Percentiles rank a stretch among this genome's conserved stretches.
Evolutionary conservation across 2,888 invertebrate species (phyloP).

Genomic region (Limenitis camilla): DNA sequence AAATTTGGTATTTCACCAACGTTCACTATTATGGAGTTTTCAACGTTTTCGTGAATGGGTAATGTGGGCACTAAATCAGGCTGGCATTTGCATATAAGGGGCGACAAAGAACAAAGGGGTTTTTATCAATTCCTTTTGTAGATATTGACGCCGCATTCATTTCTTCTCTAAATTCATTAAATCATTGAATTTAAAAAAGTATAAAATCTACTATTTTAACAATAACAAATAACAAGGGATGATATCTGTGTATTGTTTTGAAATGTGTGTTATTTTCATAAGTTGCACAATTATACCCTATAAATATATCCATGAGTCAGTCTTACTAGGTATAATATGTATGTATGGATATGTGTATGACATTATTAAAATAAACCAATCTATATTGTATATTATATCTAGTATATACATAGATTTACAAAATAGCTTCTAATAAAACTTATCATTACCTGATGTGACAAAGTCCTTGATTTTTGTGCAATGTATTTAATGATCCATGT

Average conservation of each 20-base stretch:
- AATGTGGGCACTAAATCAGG: constrained; percentile 62
- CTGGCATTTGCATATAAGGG: constrained; percentile 66
- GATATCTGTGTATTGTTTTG: too few relatives aligned
- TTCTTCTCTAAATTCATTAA: constrained; percentile 51
- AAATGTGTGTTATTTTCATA: too few relatives aligned
- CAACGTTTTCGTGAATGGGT: constrained; percentile 52
- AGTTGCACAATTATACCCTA: not conserved
- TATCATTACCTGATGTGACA: too few relatives aligned
- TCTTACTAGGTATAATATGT: not conserved
- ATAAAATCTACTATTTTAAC: not conserved
- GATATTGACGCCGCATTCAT: constrained; percentile 54
- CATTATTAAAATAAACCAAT: too few relatives aligned
- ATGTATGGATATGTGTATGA: too few relatives aligned
- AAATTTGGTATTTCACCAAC: constrained; percentile 18
- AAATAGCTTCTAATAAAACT: too few relatives aligned
- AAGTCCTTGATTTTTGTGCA: too few relatives aligned
- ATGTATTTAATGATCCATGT: too few relatives aligned
- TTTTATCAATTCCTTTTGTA: constrained; percentile 36
- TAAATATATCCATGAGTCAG: not conserved
- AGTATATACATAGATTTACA: too few relatives aligned
- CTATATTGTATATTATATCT: too few relatives aligned
- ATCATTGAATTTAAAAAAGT: constrained; percentile 35
- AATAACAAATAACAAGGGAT: too few relatives aligned
- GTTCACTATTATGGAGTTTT: constrained; percentile 38
- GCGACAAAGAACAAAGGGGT: constrained; percentile 69